These are phyloP conservation scores for Watsonalla cultraria DNA, from an alignment of 2,888 invertebrate species.

Conservation along the genomic window DNA sequence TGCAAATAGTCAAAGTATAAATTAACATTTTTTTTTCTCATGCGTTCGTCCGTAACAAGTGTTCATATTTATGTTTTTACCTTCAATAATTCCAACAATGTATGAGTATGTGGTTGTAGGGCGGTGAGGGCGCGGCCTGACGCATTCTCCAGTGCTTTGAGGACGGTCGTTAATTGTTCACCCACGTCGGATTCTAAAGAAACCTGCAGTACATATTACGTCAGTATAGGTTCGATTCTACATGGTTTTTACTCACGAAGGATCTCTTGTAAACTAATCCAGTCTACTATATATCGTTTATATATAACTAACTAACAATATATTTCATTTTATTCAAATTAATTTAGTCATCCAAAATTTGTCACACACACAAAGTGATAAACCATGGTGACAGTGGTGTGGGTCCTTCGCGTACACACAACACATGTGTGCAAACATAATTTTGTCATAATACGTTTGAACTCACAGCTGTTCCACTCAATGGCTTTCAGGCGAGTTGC, in stretches of 20 bases:
- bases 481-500: background rate
- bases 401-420: no score
- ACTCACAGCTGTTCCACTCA: no score
- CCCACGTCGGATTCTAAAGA: constrained; percentile 76
- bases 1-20: constrained; percentile 44
- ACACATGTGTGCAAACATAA: no score
- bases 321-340: no score
- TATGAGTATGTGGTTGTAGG: constrained; percentile 58
- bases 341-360: no score
- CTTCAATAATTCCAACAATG: constrained; percentile 63
- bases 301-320: no score
- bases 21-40: background rate
- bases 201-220: constrained; percentile 45
- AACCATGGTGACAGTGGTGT: no score
- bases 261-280: no score
- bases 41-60: background rate
- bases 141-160: constrained; percentile 58
- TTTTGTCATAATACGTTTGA: no score
- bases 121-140: constrained; percentile 54
- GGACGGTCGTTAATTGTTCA: constrained; percentile 64
- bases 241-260: no score
- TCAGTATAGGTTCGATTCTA: background rate
- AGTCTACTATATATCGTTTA: no score
- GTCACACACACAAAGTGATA: no score
- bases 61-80: constrained; percentile 34